phyloP scores from a whole-genome alignment of 2,113 vertebrate species.

The Syngnathoides biaculeatus region DNA sequence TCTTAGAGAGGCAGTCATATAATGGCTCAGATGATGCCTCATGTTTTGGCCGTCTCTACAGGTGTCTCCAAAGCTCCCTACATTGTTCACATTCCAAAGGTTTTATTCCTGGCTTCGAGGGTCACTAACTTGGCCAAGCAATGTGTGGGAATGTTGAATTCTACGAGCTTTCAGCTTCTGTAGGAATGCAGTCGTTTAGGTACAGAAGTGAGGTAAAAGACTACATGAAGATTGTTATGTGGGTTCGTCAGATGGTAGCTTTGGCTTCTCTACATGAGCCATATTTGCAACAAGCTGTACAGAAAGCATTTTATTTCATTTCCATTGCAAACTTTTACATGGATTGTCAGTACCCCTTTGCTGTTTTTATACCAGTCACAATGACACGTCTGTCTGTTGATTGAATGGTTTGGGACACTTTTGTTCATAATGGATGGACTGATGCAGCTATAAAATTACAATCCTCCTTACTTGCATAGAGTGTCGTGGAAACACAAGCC shows the following conservation, averaged over 20 bases:
- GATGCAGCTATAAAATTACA: no score
- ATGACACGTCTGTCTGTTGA: not conserved
- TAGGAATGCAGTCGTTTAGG: slow-evolving; percentile 6
- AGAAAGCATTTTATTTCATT: not conserved
- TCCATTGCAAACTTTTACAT: not conserved
- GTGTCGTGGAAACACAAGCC: no score
- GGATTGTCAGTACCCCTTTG: not conserved
- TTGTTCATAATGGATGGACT: not conserved
- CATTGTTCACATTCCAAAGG: slow-evolving; percentile 64
- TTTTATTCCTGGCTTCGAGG: slow-evolving; percentile 48
- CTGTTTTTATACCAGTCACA: not conserved
- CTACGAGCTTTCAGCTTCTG: not conserved
- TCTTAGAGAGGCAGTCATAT: slow-evolving; percentile 32
- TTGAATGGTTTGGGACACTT: not conserved
- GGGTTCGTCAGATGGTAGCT: not conserved
- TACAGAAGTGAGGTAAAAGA: slow-evolving; percentile 7
- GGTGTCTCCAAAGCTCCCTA: slow-evolving; percentile 36
- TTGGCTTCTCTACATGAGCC: not conserved
- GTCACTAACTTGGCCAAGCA: slow-evolving; percentile 30
- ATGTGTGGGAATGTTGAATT: slow-evolving; percentile 41
- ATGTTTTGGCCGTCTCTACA: slow-evolving; percentile 46
- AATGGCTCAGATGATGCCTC: slow-evolving; percentile 14
- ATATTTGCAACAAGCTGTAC: not conserved
- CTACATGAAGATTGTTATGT: not conserved
- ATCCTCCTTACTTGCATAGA: no score